Percentiles rank a stretch among this genome's conserved stretches.
Conservation (phyloP, 2,888 invertebrate genomes). For the Polydrusus pterygomalis region DNA sequence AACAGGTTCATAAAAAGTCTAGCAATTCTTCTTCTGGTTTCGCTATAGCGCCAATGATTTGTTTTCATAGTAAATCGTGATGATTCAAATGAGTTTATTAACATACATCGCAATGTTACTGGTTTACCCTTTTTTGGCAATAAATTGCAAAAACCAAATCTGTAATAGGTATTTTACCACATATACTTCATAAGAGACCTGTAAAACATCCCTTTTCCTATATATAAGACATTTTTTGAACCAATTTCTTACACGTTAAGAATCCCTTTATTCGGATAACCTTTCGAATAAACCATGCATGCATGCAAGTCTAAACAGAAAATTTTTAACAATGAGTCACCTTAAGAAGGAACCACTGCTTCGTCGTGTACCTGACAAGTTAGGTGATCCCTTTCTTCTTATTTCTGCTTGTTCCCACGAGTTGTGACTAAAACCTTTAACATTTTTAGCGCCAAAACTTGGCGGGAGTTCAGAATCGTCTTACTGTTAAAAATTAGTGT, state of each 20-base stretch:
- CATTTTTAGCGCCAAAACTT: slow-evolving; percentile 38
- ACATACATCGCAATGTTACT: too few species aligned
- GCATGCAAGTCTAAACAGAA: slow-evolving; percentile 27
- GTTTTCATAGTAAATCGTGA: too few species aligned
- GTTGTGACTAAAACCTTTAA: slow-evolving; percentile 29
- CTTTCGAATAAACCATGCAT: slow-evolving; percentile 3
- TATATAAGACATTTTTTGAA: background rate
- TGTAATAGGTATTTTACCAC: too few species aligned
- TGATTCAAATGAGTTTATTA: too few species aligned
- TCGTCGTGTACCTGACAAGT: slow-evolving; percentile 40
- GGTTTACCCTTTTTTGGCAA: too few species aligned
- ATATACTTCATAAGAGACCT: too few species aligned
- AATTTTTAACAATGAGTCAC: slow-evolving; percentile 46
- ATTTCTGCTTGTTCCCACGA: slow-evolving; percentile 20
- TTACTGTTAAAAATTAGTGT: background rate
- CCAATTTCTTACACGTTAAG: slow-evolving; percentile 42
- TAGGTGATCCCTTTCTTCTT: slow-evolving; percentile 25
- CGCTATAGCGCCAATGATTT: background rate
- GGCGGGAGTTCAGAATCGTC: slow-evolving; percentile 19
- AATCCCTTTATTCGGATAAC: slow-evolving; percentile 40
- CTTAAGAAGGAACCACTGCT: slow-evolving; percentile 14
- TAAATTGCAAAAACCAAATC: too few species aligned
- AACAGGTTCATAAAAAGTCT: slow-evolving; percentile 6
- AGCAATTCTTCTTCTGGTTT: background rate
- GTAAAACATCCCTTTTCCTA: too few species aligned